Base-by-base conservation (phyloP, 2,888 invertebrate genomes). In the Chesias legatella region DNA sequence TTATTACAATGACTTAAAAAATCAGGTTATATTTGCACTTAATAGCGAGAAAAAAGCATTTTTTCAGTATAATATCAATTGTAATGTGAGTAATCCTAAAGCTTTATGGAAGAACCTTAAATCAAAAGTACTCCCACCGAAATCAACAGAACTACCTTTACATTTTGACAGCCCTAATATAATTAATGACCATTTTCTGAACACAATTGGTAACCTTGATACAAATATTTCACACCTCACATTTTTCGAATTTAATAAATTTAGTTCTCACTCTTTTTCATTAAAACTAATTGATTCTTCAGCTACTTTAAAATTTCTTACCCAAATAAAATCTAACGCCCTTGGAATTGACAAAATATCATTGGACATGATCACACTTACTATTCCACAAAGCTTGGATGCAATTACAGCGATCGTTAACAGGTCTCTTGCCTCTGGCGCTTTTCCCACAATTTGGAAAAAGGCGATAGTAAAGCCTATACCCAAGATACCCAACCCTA, bases 1-100 rank as follows among this genome's bases (percentile, higher is more conserved):
- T 5, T 20, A 20, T 20, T 20, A 20, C 6, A 20, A 20, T 5
- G 20, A 20, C 6, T 6, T 20, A 3, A 20, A 20, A 6, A 26
- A 3, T 11, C 9, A 26, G 21, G 35, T 36, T 2, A 9, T 3
- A 27, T 3, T 13, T 6, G 34, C 33, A 7, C 8, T 34, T 8
- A 17, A 20, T 10, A 8, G 17, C 1, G 34, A 34, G 10, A 35
- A 27, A 23, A 22, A 33, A 24, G 40, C 34, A 21, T 33, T 43
- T 42, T 36, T 47, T 38, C 13, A 38, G 28, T 26, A 39, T 33
- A 27, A 20, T 33, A 26, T 23, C 8, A 28, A 10, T 17, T 4
- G 7, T 1, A 6, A 9, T 1, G 8, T 27, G 3, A 29, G 13
- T 1, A 21, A 21, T 6, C 7, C 21, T 1, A 34, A 10, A 21